phyloP scores from a whole-genome alignment of 2,113 vertebrate genomes.

The Rynchops niger region DNA sequence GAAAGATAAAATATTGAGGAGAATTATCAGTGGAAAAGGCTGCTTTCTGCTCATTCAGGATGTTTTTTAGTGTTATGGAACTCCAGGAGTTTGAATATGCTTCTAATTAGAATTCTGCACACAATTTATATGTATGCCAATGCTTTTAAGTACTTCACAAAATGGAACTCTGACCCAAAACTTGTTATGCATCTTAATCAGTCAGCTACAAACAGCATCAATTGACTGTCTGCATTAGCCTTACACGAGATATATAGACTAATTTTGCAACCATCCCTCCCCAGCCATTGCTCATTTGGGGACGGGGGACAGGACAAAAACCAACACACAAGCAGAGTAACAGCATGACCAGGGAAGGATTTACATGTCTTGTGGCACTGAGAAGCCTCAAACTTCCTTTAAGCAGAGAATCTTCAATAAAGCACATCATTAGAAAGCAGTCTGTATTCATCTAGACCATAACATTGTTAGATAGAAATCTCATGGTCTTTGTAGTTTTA shows the following conservation, averaged over 20 bases:
- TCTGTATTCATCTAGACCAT: not conserved
- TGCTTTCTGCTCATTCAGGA: not conserved
- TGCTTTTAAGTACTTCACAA: not conserved
- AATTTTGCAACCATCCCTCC: not conserved
- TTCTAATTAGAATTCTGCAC: not conserved
- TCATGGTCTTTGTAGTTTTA: not conserved
- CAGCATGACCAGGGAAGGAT: not conserved
- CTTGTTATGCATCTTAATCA: not conserved
- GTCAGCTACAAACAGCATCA: not conserved
- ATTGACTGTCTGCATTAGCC: not conserved
- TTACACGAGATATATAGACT: not conserved
- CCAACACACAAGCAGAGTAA: not conserved
- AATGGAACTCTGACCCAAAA: not conserved
- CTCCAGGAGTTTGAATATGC: not conserved
- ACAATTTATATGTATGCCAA: not conserved
- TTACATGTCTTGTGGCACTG: not conserved
- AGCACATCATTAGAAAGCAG: not conserved
- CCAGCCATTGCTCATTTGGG: not conserved
- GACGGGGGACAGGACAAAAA: no score
- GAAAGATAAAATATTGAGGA: not conserved
- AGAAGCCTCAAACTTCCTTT: not conserved
- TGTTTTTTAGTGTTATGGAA: not conserved
- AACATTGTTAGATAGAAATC: not conserved
- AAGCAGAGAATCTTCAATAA: not conserved
- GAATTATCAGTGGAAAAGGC: not conserved